These are phyloP conservation scores for Chrysolina oricalcia DNA, from an alignment of 2,888 invertebrate species.

Conservation along the genomic window DNA sequence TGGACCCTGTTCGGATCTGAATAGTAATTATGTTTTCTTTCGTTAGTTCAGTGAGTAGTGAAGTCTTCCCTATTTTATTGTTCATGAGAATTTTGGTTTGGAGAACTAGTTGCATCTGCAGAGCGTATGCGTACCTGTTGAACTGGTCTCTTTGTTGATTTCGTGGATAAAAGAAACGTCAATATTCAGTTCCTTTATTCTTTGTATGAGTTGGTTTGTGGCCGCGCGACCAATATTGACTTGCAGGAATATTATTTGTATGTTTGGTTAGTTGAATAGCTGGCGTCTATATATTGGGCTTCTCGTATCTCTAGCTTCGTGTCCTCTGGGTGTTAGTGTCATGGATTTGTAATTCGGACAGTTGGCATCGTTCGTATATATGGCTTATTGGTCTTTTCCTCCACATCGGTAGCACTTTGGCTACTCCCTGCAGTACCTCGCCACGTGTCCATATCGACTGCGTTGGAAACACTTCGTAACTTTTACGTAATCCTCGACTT, in stretches of 20 bases:
- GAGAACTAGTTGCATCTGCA: background rate
- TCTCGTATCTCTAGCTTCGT: background rate
- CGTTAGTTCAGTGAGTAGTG: background rate
- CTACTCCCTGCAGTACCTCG: background rate
- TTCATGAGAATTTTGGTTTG: background rate
- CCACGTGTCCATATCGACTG: constrained; percentile 3
- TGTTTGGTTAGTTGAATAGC: background rate
- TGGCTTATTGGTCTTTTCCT: background rate
- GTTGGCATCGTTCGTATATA: background rate
- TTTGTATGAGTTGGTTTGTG: background rate
- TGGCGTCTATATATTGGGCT: background rate
- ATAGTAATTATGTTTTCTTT: background rate
- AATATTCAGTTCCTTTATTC: background rate
- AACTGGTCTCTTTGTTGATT: background rate
- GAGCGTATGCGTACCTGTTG: background rate
- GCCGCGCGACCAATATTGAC: background rate
- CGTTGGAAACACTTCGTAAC: background rate
- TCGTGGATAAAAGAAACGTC: background rate
- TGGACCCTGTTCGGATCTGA: background rate
- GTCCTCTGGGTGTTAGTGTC: background rate
- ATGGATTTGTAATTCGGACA: background rate
- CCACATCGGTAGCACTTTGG: background rate
- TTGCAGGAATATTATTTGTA: background rate
- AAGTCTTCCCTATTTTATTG: background rate
- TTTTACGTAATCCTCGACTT: background rate